Conservation (phyloP, 1,140 invertebrate species). For the Varroa destructor region DNA sequence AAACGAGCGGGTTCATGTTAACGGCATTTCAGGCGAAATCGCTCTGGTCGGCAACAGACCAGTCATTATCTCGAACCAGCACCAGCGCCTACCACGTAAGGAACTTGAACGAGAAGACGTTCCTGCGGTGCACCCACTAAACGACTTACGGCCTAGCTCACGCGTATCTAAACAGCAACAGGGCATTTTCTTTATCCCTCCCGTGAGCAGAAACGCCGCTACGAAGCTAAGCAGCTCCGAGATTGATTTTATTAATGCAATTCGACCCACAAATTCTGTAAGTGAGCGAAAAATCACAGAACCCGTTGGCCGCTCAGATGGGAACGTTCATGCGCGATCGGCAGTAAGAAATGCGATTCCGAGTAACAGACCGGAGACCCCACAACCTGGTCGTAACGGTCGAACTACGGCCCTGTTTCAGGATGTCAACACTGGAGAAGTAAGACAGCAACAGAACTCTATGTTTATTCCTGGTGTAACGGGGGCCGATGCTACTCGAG, state of each 20-base stretch:
- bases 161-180: neutral
- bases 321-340: neutral
- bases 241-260: constrained; percentile 4
- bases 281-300: neutral
- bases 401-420: constrained; percentile 7
- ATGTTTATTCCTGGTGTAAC: constrained; percentile 21
- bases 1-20: neutral
- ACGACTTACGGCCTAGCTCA: neutral
- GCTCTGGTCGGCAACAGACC: constrained; percentile 2
- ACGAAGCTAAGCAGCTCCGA: too few relatives aligned
- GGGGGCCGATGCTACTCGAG: neutral
- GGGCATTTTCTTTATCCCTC: constrained; percentile 8
- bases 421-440: constrained; percentile 21
- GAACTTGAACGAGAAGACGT: constrained; percentile 5
- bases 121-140: constrained; percentile 1
- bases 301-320: neutral
- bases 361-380: neutral
- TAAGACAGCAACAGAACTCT: constrained; percentile 4
- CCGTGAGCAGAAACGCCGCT: neutral
- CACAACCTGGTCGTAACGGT: neutral
- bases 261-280: constrained; percentile 4
- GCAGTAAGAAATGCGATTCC: neutral
- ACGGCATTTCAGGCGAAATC: constrained; percentile 8
- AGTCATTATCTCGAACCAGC: neutral
- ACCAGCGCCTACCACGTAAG: neutral